These are phyloP conservation scores for Empidonax alnorum DNA, from an alignment of 2,113 vertebrate species.

Conservation along the genomic window DNA sequence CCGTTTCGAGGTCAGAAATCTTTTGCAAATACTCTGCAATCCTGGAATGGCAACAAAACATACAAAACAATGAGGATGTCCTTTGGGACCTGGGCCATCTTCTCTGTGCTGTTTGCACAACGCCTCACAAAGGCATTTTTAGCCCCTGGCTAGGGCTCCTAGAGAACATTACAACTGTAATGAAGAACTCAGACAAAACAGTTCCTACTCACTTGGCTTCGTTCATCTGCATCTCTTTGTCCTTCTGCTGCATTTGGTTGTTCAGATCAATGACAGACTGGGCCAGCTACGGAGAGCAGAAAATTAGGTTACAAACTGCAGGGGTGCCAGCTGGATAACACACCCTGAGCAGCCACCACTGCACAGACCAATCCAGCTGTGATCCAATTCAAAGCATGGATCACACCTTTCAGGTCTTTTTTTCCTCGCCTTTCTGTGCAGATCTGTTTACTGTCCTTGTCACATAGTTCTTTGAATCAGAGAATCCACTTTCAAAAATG, in stretches of 20 bases:
- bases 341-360: not conserved
- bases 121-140: not conserved
- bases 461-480: not conserved
- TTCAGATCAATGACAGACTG: constrained; percentile 96
- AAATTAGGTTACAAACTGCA: not conserved
- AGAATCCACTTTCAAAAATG: not conserved
- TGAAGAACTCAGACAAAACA: not conserved
- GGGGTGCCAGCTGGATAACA: not conserved
- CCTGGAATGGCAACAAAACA: constrained; percentile 70
- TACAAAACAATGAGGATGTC: not conserved
- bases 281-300: constrained; percentile 81
- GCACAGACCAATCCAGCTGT: not conserved
- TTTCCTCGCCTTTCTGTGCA: not conserved
- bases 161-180: not conserved
- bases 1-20: constrained; percentile 84
- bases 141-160: not conserved
- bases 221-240: constrained; percentile 93
- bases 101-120: not conserved
- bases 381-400: not conserved
- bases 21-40: constrained; percentile 90
- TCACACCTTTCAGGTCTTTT: not conserved
- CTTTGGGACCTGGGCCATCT: not conserved
- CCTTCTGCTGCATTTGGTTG: constrained; percentile 94
- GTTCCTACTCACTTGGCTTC: constrained; percentile 87
- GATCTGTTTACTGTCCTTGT: not conserved